Evolutionary conservation across 2,888 invertebrate genomes (phyloP).

Genomic region (Julus scandinavius): DNA sequence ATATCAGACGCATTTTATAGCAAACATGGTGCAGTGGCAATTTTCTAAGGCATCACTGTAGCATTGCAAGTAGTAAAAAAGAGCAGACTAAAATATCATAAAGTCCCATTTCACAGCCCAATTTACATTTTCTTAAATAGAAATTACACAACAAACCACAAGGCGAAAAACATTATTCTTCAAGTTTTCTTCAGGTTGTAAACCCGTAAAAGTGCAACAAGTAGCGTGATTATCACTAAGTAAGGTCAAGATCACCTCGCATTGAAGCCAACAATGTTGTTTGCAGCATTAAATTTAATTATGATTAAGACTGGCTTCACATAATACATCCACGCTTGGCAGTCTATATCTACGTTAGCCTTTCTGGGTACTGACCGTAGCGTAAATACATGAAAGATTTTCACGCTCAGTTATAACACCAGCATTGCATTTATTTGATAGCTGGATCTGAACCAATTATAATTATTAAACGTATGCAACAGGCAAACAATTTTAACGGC

Average conservation of each 20-base stretch:
- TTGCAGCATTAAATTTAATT: neutral
- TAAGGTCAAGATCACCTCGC: neutral
- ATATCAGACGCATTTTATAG: no score
- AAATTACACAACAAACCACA: no score
- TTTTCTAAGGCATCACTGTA: no score
- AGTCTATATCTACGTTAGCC: neutral
- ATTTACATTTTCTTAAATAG: no score
- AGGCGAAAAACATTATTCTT: no score
- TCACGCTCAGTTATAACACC: neutral
- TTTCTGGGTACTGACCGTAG: neutral
- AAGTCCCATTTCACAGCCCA: no score
- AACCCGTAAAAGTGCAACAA: neutral
- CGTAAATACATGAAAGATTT: constrained; percentile 5
- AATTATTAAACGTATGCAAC: neutral
- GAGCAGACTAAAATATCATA: no score
- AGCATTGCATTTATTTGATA: neutral
- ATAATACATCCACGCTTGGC: neutral
- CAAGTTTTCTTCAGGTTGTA: neutral
- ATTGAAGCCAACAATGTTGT: neutral
- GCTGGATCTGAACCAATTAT: neutral
- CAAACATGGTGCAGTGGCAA: no score
- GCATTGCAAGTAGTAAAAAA: no score
- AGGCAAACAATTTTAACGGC: neutral
- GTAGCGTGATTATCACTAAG: neutral
- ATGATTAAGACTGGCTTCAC: neutral